Conservation (phyloP, 2,888 invertebrate genomes). For the Entomobrya multifasciata region DNA sequence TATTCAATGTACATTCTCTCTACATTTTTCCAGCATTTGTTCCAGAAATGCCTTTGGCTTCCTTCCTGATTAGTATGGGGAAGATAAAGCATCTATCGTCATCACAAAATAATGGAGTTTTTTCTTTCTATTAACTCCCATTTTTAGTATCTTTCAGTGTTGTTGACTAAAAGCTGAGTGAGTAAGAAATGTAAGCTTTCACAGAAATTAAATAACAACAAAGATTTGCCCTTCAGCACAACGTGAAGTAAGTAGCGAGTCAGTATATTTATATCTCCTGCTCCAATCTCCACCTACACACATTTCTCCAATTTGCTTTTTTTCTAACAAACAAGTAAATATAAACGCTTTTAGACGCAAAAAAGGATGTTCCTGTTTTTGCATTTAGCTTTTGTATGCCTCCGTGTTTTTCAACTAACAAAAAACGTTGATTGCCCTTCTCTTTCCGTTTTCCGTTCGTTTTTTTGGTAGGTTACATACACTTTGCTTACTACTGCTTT, state of each 20-base stretch:
- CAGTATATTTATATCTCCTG: neutral
- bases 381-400: neutral
- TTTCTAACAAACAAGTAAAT: slow-evolving; percentile 27
- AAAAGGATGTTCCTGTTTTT: slow-evolving; percentile 6
- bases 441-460: neutral
- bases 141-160: neutral
- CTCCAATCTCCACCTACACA: slow-evolving; percentile 19
- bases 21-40: neutral
- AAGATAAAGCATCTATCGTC: slow-evolving; percentile 32
- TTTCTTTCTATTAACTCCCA: neutral
- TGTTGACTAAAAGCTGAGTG: slow-evolving; percentile 26
- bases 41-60: neutral
- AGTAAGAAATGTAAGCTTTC: slow-evolving; percentile 48
- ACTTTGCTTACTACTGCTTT: neutral
- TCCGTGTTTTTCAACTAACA: slow-evolving; percentile 12
- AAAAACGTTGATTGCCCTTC: slow-evolving; percentile 49
- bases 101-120: slow-evolving; percentile 38
- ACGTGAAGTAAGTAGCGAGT: neutral
- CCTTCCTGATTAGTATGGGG: slow-evolving; percentile 32
- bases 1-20: too few relatives aligned
- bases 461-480: neutral
- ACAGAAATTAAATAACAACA: slow-evolving; percentile 61
- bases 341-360: neutral
- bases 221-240: slow-evolving; percentile 50
- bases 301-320: slow-evolving; percentile 27